Percentiles rank a stretch among this genome's conserved stretches.
Evolutionary conservation across 2,113 vertebrate species (phyloP).

Genomic region (Podarcis cretensis): DNA sequence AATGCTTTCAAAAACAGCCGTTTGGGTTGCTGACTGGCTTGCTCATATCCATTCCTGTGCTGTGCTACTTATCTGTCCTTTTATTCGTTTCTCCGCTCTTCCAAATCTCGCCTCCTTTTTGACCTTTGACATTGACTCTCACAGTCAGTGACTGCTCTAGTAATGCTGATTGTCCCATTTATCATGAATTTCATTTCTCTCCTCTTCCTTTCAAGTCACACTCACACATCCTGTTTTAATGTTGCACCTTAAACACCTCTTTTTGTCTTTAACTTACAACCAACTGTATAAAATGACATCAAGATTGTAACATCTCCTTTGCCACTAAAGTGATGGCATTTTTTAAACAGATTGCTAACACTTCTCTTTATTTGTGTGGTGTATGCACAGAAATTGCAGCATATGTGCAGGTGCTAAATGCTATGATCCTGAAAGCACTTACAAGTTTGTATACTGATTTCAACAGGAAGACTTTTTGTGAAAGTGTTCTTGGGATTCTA

Average conservation of each 20-base stretch:
- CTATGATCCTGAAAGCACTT: conserved; percentile 36
- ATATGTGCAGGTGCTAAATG: conserved; percentile 43
- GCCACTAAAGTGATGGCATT: conserved; percentile 36
- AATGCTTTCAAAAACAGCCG: background rate
- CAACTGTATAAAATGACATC: conserved; percentile 60
- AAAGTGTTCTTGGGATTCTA: background rate
- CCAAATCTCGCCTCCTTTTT: background rate
- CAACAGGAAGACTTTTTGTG: conserved; percentile 7
- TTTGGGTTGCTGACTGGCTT: background rate
- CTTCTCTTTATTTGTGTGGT: conserved; percentile 33
- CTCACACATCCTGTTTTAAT: conserved; percentile 66
- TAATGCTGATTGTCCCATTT: conserved; percentile 44
- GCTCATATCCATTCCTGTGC: background rate
- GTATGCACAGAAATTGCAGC: background rate
- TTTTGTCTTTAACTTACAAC: conserved; percentile 59
- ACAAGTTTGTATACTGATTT: conserved; percentile 29
- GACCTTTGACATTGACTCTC: conserved; percentile 25
- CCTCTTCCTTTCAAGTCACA: conserved; percentile 66
- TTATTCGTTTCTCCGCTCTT: background rate
- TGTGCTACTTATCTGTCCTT: background rate
- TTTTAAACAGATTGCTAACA: conserved; percentile 58
- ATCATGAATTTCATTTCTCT: conserved; percentile 48
- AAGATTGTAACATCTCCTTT: conserved; percentile 59
- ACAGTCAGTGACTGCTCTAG: conserved; percentile 27
- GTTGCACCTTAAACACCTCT: conserved; percentile 66